phyloP scores from a whole-genome alignment of 1,140 invertebrate species.

The Drosophila bocqueti region DNA sequence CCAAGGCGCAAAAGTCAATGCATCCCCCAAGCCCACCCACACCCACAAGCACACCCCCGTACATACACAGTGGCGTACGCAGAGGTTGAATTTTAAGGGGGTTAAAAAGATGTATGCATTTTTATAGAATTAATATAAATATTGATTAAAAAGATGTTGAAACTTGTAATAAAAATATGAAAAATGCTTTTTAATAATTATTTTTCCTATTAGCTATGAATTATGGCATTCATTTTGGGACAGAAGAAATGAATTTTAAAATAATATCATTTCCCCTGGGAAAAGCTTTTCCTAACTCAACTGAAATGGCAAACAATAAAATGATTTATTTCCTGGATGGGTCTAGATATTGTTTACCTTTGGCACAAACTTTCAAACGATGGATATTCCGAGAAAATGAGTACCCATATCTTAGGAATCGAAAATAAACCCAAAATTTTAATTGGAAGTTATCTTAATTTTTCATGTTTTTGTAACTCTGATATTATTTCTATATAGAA shows the following conservation, averaged over 20 bases:
- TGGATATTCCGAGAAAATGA: background rate
- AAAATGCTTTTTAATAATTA: background rate
- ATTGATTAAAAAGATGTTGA: too few relatives aligned
- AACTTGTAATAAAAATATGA: background rate
- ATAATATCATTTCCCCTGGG: background rate
- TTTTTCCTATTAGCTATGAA: background rate
- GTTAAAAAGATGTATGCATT: background rate
- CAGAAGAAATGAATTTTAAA: background rate
- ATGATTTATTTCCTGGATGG: background rate
- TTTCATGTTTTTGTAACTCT: too few relatives aligned
- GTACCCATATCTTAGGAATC: background rate
- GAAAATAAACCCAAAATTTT: background rate
- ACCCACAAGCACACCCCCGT: background rate
- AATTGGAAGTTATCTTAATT: too few relatives aligned
- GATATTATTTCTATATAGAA: too few relatives aligned
- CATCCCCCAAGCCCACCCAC: conserved; percentile 17
- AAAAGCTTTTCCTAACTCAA: background rate
- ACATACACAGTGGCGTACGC: background rate
- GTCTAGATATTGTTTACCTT: background rate
- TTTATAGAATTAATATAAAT: too few relatives aligned
- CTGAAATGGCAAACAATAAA: background rate
- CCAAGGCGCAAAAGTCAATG: conserved; percentile 42
- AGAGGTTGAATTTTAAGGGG: background rate
- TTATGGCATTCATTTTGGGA: background rate
- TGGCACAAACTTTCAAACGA: background rate